Base-by-base conservation (phyloP, 2,888 invertebrate species). In the Temnothorax unifasciatus region DNA sequence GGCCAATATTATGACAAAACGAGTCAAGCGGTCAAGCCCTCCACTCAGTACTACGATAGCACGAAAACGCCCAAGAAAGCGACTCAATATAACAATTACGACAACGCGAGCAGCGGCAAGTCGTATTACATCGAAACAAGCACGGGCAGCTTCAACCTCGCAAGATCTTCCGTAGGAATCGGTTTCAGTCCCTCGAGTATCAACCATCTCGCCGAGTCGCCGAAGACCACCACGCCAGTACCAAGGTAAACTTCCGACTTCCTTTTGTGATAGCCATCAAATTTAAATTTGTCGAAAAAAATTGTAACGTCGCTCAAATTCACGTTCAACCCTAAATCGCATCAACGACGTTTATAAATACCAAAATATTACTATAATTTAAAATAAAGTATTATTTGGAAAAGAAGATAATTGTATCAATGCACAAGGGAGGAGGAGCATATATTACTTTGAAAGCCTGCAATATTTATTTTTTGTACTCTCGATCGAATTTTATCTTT, bases 141-240 rank as follows among this genome's bases (percentile, higher is more conserved):
- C 79, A 94, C 94, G 0, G 89, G 87, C 5, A 93, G 85, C 59
- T 94, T 93, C 41, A 93, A 94, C 15, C 84, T 93, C 29, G 91
- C 89, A 0, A 92, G 92, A 86, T 92, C 94, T 0, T 92, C 94
- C 11, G 85, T 90, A 1, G 94, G 92, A 0, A 92, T 94, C 83
- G 94, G 94, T 41, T 94, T 95, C 87, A 95, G 94, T 81, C 95
- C 95, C 4, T 92, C 95, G 0, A 95, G 95, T 61, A 93, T 95
- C 18, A 95, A 95, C 76, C 93, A 93, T 83, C 91, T 95, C 4
- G 95, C 95, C 3, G 95, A 94, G 61, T 92, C 93, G 13, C 91
- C 94, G 0, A 92, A 92, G 73, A 87, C 93, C 2, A 94, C 95
- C 2, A 95, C 94, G 34, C 94, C 94, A 2, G 92, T 91, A 15